Evolutionary conservation across 92 coral and sea anemone genomes (phyloP).

Genomic region (Parazoanthus atlanticus): DNA sequence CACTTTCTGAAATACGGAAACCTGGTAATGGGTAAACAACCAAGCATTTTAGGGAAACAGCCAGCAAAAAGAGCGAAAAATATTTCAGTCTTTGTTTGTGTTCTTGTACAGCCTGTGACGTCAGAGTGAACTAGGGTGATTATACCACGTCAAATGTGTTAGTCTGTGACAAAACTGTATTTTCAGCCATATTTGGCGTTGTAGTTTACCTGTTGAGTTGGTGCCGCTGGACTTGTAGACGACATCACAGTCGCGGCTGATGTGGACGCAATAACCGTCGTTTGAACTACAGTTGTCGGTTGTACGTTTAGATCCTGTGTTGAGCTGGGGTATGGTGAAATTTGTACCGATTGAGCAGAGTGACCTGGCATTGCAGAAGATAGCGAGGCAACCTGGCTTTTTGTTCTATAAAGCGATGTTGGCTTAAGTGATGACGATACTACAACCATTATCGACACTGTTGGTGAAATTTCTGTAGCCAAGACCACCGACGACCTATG

Average conservation of each 20-base stretch:
- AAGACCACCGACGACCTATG: background rate
- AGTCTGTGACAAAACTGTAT: background rate
- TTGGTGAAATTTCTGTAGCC: background rate
- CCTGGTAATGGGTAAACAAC: background rate
- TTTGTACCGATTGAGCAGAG: background rate
- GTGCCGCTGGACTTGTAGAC: background rate
- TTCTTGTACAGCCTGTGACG: too few relatives aligned
- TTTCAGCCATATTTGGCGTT: background rate
- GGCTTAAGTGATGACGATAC: background rate
- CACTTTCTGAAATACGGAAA: slow-evolving; percentile 19
- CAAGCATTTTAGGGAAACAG: background rate
- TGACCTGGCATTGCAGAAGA: background rate
- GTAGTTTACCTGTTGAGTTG: slow-evolving; percentile 17
- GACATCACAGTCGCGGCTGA: background rate
- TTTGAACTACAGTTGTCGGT: background rate
- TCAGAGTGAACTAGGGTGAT: too few relatives aligned
- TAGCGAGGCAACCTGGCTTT: background rate
- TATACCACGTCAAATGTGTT: background rate
- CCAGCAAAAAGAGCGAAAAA: too few relatives aligned
- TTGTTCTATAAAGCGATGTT: background rate
- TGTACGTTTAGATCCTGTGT: background rate
- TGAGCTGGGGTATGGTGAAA: background rate
- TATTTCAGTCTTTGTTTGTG: too few relatives aligned
- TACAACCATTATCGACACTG: background rate
- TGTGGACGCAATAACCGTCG: background rate